Base-by-base conservation (phyloP, 2,113 vertebrate species). In the Pica pica region DNA sequence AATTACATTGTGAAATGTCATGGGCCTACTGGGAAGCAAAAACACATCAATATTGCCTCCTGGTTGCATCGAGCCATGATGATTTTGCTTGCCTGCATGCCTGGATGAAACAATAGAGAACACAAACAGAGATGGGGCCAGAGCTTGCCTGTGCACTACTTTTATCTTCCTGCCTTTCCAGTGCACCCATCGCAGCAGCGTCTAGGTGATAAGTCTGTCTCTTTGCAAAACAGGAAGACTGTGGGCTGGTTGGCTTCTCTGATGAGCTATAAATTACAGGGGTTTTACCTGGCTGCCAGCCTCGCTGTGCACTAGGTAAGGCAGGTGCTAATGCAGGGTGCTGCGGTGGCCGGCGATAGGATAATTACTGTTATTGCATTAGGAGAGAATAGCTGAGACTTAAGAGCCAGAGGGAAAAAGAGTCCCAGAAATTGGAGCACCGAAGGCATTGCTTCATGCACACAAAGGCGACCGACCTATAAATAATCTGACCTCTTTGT, bases 351-450 rank as follows among this genome's bases (percentile, higher is more conserved):
- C 93, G 10, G 90, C 5, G 47, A 95, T 81, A 81, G 85, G 83
- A 52, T 94, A 97, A 96, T 95, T 90, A 74, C 79, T 95, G 83
- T 88, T 95, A 93, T 86, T 91, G 94, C 88, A 68, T 92, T 92
- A 68, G 76, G 26, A 81, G 11, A 39, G 79, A 94, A 93, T 49
- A 68, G 93, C 53, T 63, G 83, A 24, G 90, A 90, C 85, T 80
- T 81, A n/a, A 94, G 79, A 86, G 85, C 90, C 7, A 0, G n/a
- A 83, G 93, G 78, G 67, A 39, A 73, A 87, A 89, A 30, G 52
- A 94, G 87, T 78, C 83, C 94, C 53, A 78, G 90, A 87, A 93
- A 96, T 27, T 52, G 60, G 89, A 90, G 76, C 85, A 80, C 82
- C 2, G 2, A 87, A 88, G 90, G 87, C 88, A 86, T 77, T 23